These are phyloP conservation scores for Rhynchonema sp. DNA, from an alignment of 2,888 invertebrate species.

Conservation along the genomic window DNA sequence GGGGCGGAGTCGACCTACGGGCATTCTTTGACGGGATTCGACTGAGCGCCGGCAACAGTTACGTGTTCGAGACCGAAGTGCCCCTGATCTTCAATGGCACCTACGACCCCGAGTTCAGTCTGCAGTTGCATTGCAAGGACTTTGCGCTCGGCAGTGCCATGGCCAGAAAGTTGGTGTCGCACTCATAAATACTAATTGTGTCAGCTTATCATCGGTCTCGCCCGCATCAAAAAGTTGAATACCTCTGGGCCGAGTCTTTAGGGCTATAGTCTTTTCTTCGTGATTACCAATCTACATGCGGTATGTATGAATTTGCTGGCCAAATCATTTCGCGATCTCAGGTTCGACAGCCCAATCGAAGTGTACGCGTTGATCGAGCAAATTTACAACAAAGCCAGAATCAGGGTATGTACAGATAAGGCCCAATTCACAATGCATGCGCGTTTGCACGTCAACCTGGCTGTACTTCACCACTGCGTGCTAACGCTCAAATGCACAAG, in stretches of 20 bases:
- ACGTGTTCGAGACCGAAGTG: conserved; percentile 3
- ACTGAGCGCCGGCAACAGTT: conserved; percentile 2
- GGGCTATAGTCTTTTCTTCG: too few species aligned
- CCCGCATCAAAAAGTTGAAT: background rate
- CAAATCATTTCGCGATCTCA: background rate
- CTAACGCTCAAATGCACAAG: too few species aligned
- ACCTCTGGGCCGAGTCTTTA: too few species aligned
- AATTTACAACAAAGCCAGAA: background rate
- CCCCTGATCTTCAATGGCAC: conserved; percentile 3
- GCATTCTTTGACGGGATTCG: conserved; percentile 3
- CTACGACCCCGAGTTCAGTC: background rate
- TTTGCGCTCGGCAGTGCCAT: background rate
- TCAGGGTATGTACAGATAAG: too few species aligned
- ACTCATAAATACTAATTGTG: background rate
- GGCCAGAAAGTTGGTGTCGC: background rate
- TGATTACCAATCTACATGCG: background rate
- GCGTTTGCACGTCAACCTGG: too few species aligned
- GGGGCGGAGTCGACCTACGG: conserved; percentile 1
- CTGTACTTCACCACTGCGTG: too few species aligned
- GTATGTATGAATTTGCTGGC: background rate
- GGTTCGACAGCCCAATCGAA: background rate
- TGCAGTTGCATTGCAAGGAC: conserved; percentile 3
- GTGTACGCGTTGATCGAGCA: conserved; percentile 1
- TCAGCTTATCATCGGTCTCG: too few species aligned
- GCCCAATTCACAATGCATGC: too few species aligned